A percentile compares a stretch with the other conserved stretches of the same genome.
Conservation (phyloP, 1,140 invertebrate genomes). For the Temnothorax longispinosus region DNA sequence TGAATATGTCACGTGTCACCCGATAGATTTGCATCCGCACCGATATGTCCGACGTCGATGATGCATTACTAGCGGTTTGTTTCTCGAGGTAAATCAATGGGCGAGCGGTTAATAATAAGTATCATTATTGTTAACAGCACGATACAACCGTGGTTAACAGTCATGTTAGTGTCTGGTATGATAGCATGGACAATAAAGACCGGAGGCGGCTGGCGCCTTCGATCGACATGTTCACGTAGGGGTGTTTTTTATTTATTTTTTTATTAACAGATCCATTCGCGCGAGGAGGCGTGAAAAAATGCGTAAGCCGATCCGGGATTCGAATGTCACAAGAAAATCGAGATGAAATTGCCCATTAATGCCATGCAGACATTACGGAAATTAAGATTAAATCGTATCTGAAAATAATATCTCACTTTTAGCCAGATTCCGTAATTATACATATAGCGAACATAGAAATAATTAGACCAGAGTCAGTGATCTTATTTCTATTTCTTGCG, state of each 20-base stretch:
- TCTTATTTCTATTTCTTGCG: neutral
- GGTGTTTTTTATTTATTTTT: neutral
- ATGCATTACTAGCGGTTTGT: slow-evolving; percentile 79
- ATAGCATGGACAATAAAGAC: slow-evolving; percentile 47
- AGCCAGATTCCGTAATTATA: slow-evolving; percentile 3
- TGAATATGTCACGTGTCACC: slow-evolving; percentile 74
- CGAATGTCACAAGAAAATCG: neutral
- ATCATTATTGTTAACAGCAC: slow-evolving; percentile 47
- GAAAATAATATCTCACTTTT: neutral
- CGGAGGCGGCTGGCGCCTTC: slow-evolving; percentile 12
- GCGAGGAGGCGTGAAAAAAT: neutral
- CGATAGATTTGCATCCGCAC: slow-evolving; percentile 62
- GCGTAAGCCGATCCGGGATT: slow-evolving; percentile 3
- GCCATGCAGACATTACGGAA: neutral
- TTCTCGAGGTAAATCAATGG: slow-evolving; percentile 78
- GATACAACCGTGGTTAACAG: neutral
- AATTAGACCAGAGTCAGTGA: slow-evolving; percentile 14
- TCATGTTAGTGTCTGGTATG: slow-evolving; percentile 24
- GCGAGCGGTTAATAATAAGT: slow-evolving; percentile 76
- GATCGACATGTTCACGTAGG: slow-evolving; percentile 14
- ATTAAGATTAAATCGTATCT: neutral
- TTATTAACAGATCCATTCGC: neutral
- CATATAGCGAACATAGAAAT: neutral
- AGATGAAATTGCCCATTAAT: neutral
- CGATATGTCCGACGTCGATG: slow-evolving; percentile 48